phyloP scores from a whole-genome alignment of 2,797 vertebrate species.

The Arctocebus calabarensis region DNA sequence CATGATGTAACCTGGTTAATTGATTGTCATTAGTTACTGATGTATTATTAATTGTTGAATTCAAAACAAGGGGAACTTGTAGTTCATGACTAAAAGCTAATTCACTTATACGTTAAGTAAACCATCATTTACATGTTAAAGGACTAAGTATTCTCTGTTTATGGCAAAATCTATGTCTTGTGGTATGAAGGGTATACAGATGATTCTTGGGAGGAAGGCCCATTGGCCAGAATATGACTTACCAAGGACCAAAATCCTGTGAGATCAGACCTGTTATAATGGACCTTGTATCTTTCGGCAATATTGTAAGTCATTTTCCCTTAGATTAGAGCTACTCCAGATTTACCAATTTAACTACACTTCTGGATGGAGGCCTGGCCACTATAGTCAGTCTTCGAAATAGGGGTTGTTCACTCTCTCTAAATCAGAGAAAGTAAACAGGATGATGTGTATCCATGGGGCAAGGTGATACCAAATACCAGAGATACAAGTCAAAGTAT shows the following conservation, averaged over 20 bases:
- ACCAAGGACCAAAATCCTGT: background rate
- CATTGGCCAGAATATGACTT: fast-evolving
- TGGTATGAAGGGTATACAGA: background rate
- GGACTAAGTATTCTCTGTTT: background rate
- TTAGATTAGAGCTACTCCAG: background rate
- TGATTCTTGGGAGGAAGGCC: background rate
- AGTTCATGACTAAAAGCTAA: background rate
- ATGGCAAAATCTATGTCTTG: background rate
- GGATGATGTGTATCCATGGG: background rate
- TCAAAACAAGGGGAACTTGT: background rate
- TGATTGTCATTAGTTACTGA: background rate
- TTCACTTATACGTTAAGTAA: no score
- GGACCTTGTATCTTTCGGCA: background rate
- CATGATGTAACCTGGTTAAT: background rate
- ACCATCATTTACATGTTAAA: no score
- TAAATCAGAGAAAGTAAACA: background rate
- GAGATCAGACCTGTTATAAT: no score
- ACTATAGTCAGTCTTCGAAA: background rate
- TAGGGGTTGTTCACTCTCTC: fast-evolving
- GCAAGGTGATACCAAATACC: background rate
- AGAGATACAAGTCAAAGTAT: background rate
- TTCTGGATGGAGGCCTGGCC: fast-evolving
- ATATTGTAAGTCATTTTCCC: fast-evolving
- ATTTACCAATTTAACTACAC: background rate
- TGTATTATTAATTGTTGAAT: background rate